Conservation (phyloP, 1,140 invertebrate species). For the Leguminivora glycinivorella region DNA sequence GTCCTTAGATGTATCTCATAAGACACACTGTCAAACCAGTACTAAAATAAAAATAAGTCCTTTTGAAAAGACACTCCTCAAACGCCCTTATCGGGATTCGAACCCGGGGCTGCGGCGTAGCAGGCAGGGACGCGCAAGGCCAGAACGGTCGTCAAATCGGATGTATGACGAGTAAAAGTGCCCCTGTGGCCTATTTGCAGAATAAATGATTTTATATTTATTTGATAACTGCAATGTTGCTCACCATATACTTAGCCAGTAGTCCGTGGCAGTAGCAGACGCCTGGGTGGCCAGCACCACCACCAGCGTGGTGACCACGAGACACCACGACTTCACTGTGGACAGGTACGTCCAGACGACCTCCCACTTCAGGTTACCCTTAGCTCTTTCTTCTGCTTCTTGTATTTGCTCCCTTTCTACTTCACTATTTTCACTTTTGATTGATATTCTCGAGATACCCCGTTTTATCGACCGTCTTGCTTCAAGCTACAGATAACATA, state of each 20-base stretch:
- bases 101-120: no score
- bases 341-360: constrained; percentile 84
- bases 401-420: constrained; percentile 63
- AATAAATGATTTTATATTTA: no score
- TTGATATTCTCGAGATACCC: constrained; percentile 56
- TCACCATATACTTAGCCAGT: constrained; percentile 89
- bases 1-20: no score
- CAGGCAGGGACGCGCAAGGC: no score
- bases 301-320: constrained; percentile 80
- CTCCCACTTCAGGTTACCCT: constrained; percentile 79
- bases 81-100: no score
- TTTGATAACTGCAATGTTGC: no score
- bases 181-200: no score
- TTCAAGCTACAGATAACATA: constrained; percentile 35
- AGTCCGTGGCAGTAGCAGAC: constrained; percentile 86
- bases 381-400: constrained; percentile 76
- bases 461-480: constrained; percentile 44
- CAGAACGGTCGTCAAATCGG: no score
- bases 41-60: no score
- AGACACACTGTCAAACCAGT: no score
- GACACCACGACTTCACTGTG: constrained; percentile 81
- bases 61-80: no score
- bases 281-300: constrained; percentile 84
- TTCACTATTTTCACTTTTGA: constrained; percentile 58
- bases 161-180: no score